Evolutionary conservation across 2,888 invertebrate species (phyloP).

Genomic region (Parnassius glacialis): DNA sequence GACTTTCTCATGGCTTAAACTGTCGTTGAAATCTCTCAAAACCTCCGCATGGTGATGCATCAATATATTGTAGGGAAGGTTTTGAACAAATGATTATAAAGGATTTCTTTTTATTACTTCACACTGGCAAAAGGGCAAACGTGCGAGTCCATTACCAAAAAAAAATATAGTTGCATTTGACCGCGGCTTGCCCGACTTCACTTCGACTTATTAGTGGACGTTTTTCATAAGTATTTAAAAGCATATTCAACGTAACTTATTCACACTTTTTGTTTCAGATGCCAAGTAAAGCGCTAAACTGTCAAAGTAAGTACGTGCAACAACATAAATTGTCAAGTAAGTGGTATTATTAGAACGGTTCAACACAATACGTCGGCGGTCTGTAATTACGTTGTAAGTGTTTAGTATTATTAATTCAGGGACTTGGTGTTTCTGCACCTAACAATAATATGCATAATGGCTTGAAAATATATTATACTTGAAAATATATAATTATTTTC

Average conservation of each 20-base stretch:
- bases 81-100: too few relatives aligned
- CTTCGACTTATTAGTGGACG: neutral
- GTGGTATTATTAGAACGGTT: conserved; percentile 22
- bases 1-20: too few relatives aligned
- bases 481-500: conserved; percentile 14
- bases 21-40: too few relatives aligned
- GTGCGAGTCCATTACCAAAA: too few relatives aligned
- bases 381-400: conserved; percentile 35
- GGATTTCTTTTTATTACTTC: too few relatives aligned
- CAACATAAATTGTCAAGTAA: conserved; percentile 10
- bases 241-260: neutral
- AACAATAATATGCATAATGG: conserved; percentile 23
- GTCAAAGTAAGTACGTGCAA: conserved; percentile 41
- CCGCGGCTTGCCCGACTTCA: too few relatives aligned
- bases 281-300: conserved; percentile 42
- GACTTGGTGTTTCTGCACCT: conserved; percentile 30
- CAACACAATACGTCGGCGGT: conserved; percentile 28
- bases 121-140: too few relatives aligned
- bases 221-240: neutral
- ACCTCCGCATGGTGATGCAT: too few relatives aligned
- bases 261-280: conserved; percentile 51
- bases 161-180: too few relatives aligned
- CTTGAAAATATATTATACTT: too few relatives aligned
- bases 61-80: too few relatives aligned
- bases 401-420: conserved; percentile 35